Evolutionary conservation across 2,113 vertebrate genomes (phyloP).

Genomic region (Pachyramphus minor): DNA sequence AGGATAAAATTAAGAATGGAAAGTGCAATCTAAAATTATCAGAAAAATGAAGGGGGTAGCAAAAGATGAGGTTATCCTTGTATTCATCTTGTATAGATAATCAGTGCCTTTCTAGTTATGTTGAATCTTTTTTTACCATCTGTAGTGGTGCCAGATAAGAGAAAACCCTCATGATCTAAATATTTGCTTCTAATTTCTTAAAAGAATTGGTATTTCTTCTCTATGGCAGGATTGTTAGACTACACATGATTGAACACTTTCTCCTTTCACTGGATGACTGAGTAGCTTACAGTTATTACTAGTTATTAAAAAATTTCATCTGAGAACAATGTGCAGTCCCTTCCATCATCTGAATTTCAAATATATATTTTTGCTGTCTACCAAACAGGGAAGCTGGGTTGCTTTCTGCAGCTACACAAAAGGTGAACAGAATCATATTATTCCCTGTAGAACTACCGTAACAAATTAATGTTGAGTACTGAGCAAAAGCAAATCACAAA

Average conservation of each 20-base stretch:
- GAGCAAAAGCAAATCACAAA: neutral
- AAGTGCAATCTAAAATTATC: neutral
- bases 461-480: neutral
- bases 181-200: neutral
- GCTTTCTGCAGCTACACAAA: neutral
- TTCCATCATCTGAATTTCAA: neutral
- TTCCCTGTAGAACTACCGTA: neutral
- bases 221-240: neutral
- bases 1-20: neutral
- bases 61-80: neutral
- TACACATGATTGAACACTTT: neutral
- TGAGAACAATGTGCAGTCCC: neutral
- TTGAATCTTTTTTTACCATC: neutral
- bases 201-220: neutral
- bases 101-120: neutral
- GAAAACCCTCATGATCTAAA: neutral
- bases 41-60: neutral
- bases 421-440: neutral
- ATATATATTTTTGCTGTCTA: neutral
- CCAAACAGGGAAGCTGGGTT: accelerated
- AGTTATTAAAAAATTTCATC: neutral
- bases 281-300: neutral
- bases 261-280: neutral
- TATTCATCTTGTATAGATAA: neutral
- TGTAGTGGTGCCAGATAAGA: neutral